Conservation (phyloP, 2,888 invertebrate species). For the Seladonia tumulorum region DNA sequence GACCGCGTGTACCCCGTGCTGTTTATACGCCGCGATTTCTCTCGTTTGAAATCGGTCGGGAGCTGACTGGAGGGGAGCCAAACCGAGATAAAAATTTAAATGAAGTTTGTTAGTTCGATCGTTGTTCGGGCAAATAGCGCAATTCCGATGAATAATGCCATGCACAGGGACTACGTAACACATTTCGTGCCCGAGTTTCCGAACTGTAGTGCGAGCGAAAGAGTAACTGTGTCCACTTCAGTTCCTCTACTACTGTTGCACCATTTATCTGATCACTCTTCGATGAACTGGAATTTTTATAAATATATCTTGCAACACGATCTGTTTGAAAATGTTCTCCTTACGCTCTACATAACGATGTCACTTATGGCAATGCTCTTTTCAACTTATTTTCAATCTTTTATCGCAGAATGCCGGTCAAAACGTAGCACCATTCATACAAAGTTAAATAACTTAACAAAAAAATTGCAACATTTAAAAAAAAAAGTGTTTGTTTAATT, state of each 20-base stretch:
- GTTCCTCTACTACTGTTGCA: neutral
- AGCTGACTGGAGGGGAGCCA: constrained; percentile 53
- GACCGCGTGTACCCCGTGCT: constrained; percentile 19
- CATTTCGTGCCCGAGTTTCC: constrained; percentile 15
- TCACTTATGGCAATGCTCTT: too few relatives aligned
- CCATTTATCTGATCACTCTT: neutral
- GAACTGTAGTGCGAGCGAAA: neutral
- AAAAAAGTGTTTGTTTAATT: too few relatives aligned
- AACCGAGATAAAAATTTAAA: constrained; percentile 62
- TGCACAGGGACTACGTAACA: neutral
- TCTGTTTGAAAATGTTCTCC: too few relatives aligned
- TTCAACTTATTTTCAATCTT: too few relatives aligned
- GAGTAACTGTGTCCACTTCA: neutral
- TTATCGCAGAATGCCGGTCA: too few relatives aligned
- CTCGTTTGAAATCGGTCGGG: constrained; percentile 48
- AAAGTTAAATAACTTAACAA: too few relatives aligned
- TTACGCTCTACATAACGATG: too few relatives aligned
- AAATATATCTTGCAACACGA: too few relatives aligned
- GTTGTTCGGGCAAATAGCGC: constrained; percentile 46
- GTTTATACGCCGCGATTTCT: constrained; percentile 38
- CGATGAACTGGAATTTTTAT: neutral
- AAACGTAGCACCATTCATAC: too few relatives aligned
- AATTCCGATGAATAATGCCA: constrained; percentile 41
- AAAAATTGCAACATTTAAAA: too few relatives aligned
- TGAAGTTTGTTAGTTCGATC: constrained; percentile 53